Evolutionary conservation across 2,888 invertebrate genomes (phyloP).

Genomic region (Vandiemenella viatica): DNA sequence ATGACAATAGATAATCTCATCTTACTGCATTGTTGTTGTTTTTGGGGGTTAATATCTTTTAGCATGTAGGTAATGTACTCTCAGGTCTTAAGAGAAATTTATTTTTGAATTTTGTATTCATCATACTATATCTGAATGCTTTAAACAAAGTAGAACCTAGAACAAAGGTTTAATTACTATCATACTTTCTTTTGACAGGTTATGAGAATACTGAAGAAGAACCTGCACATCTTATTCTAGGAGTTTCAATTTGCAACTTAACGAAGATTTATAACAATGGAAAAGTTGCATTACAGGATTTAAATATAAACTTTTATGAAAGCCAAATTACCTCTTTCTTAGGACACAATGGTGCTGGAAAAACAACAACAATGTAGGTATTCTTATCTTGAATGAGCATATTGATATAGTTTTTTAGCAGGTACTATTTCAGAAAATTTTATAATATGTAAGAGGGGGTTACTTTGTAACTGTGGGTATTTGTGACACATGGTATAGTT

Average conservation of each 20-base stretch:
- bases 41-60: too few species aligned
- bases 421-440: too few species aligned
- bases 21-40: too few species aligned
- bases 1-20: too few species aligned
- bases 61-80: too few species aligned
- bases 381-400: conserved; percentile 1
- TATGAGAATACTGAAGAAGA: conserved; percentile 25
- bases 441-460: not conserved
- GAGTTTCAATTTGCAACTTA: conserved; percentile 58
- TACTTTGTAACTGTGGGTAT: not conserved
- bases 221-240: conserved; percentile 35
- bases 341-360: conserved; percentile 85
- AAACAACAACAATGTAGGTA: conserved; percentile 80
- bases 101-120: too few species aligned
- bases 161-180: too few species aligned
- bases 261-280: conserved; percentile 49
- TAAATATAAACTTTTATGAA: conserved; percentile 63
- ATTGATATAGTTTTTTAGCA: not conserved
- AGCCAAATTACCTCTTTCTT: conserved; percentile 74
- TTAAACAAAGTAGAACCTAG: too few species aligned
- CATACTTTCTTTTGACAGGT: too few species aligned
- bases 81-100: too few species aligned
- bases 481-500: conserved; percentile 1
- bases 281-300: conserved; percentile 54
- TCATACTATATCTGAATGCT: too few species aligned